Evolutionary conservation across 1,140 invertebrate species (phyloP).

Genomic region (Drepana arcuata): DNA sequence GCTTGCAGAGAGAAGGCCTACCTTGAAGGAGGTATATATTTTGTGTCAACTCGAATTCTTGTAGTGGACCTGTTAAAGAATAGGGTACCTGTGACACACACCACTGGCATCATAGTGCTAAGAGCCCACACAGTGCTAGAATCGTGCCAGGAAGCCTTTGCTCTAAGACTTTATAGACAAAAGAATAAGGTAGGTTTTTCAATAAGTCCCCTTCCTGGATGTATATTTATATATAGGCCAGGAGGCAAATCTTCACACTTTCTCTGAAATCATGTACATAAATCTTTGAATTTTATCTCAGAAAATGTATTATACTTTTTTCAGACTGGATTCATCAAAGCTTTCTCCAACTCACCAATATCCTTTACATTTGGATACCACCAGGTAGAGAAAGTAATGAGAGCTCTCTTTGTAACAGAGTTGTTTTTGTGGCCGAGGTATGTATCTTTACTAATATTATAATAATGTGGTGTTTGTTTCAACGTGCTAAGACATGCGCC

Average conservation of each 20-base stretch:
- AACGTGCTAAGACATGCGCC: too few relatives aligned
- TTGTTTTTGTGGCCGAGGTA: constrained; percentile 95
- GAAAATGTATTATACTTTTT: constrained; percentile 25
- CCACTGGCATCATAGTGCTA: constrained; percentile 91
- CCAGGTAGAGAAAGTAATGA: constrained; percentile 94
- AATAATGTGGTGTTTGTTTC: too few relatives aligned
- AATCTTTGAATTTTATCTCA: constrained; percentile 2
- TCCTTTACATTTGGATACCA: constrained; percentile 92
- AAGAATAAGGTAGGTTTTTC: constrained; percentile 83
- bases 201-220: too few relatives aligned
- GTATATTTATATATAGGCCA: too few relatives aligned
- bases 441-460: constrained; percentile 4
- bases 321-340: constrained; percentile 96
- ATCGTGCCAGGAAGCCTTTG: constrained; percentile 96
- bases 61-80: constrained; percentile 97
- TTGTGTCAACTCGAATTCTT: constrained; percentile 93
- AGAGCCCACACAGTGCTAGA: constrained; percentile 94
- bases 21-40: constrained; percentile 93
- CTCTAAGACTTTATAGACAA: constrained; percentile 89
- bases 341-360: constrained; percentile 90
- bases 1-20: constrained; percentile 82
- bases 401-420: constrained; percentile 91
- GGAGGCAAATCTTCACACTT: too few relatives aligned
- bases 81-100: constrained; percentile 89
- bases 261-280: too few relatives aligned